Evolutionary conservation across 2,797 vertebrate species (phyloP).

Genomic region (Cirrhinus mrigala): DNA sequence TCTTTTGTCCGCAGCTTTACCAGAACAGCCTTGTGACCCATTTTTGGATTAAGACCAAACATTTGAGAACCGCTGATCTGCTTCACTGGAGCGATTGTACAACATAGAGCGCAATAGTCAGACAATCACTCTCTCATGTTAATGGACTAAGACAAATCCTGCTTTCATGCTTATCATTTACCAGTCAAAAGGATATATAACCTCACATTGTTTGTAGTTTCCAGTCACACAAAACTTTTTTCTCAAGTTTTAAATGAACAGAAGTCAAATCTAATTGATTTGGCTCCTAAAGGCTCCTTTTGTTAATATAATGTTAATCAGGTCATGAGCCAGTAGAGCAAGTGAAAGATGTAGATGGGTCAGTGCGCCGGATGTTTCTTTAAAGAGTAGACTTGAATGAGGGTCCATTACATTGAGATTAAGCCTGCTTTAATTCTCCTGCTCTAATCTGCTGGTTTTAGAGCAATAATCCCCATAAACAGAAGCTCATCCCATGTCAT

Average conservation of each 20-base stretch:
- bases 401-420: slow-evolving; percentile 56
- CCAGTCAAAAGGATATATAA: neutral
- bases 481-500: slow-evolving; percentile 40
- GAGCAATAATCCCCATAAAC: slow-evolving; percentile 62
- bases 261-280: neutral
- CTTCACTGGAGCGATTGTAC: neutral
- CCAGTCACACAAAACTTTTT: neutral
- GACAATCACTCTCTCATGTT: neutral
- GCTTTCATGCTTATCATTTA: neutral
- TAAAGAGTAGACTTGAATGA: slow-evolving; percentile 41
- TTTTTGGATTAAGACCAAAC: neutral
- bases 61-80: slow-evolving; percentile 4
- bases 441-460: slow-evolving; percentile 60
- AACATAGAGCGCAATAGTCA: slow-evolving; percentile 10
- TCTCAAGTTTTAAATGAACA: neutral
- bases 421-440: slow-evolving; percentile 56
- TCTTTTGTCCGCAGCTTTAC: neutral
- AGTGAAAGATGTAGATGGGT: slow-evolving; percentile 39
- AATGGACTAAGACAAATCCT: slow-evolving; percentile 40
- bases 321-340: slow-evolving; percentile 10
- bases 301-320: neutral
- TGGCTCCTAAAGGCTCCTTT: neutral
- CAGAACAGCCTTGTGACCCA: neutral
- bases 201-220: slow-evolving; percentile 2
- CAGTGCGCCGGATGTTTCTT: slow-evolving; percentile 8